phyloP scores from a whole-genome alignment of 1,140 invertebrate species.

The Agrypnia vestita region DNA sequence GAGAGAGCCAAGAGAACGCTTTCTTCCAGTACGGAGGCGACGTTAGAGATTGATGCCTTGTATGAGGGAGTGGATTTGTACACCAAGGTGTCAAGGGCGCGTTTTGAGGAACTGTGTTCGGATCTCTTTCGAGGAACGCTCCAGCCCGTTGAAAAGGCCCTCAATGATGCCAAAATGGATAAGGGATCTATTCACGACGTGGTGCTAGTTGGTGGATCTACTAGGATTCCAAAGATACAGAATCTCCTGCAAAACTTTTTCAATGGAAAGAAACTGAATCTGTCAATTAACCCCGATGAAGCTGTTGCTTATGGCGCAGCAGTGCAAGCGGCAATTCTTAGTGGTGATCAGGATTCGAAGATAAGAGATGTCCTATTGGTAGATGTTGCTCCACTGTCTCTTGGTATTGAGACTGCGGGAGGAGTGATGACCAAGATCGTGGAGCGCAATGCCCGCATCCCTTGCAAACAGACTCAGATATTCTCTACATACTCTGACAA shows the following conservation, averaged over 20 bases:
- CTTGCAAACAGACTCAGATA: too few species aligned
- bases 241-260: constrained; percentile 76
- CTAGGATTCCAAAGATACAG: constrained; percentile 80
- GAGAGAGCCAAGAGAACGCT: constrained; percentile 66
- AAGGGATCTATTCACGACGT: constrained; percentile 83
- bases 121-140: constrained; percentile 77
- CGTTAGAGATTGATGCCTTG: constrained; percentile 70
- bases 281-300: constrained; percentile 72
- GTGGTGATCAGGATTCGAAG: constrained; percentile 75
- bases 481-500: too few species aligned
- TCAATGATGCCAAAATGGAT: constrained; percentile 82
- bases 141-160: constrained; percentile 78
- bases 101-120: constrained; percentile 74
- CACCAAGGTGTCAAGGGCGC: constrained; percentile 69
- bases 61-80: constrained; percentile 65
- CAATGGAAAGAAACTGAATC: constrained; percentile 63
- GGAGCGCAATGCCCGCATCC: constrained; percentile 77
- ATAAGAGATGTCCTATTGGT: constrained; percentile 82
- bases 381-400: constrained; percentile 83
- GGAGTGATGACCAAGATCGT: constrained; percentile 78
- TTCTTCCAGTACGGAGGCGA: constrained; percentile 71
- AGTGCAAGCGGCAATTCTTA: constrained; percentile 72
- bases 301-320: constrained; percentile 77
- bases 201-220: constrained; percentile 87
- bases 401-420: constrained; percentile 81